Evolutionary conservation across 2,113 vertebrate genomes (phyloP).

Genomic region (Calonectris borealis): DNA sequence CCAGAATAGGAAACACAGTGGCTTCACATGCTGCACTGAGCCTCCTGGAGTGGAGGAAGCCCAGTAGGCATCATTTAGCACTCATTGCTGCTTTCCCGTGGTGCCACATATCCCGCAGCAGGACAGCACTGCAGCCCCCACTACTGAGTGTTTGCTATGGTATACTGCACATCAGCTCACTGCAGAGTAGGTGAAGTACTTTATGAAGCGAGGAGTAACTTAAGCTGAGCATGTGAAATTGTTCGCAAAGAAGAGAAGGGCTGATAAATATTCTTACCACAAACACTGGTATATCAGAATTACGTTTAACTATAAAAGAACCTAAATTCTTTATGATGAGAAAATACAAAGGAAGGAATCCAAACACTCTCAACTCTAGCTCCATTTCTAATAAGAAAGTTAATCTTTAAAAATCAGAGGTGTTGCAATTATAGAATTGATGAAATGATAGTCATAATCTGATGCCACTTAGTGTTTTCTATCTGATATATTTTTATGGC

Average conservation of each 20-base stretch:
- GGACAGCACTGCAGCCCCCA: background rate
- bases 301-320: background rate
- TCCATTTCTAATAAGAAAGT: background rate
- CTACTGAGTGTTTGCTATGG: no score
- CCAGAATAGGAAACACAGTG: background rate
- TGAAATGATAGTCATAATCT: background rate
- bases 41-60: background rate
- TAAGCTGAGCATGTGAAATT: background rate
- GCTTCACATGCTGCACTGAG: background rate
- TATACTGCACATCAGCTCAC: background rate
- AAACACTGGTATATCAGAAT: background rate
- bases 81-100: accelerated
- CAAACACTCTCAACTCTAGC: background rate
- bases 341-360: background rate
- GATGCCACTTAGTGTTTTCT: background rate
- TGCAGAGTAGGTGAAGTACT: background rate
- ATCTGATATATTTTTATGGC: background rate
- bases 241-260: background rate
- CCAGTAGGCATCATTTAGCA: accelerated
- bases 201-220: background rate
- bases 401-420: background rate
- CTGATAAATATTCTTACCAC: background rate
- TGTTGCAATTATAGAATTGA: background rate
- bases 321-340: background rate
- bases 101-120: no score